Evolutionary conservation across 1,140 invertebrate species (phyloP).

Genomic region (Zophobas morio): DNA sequence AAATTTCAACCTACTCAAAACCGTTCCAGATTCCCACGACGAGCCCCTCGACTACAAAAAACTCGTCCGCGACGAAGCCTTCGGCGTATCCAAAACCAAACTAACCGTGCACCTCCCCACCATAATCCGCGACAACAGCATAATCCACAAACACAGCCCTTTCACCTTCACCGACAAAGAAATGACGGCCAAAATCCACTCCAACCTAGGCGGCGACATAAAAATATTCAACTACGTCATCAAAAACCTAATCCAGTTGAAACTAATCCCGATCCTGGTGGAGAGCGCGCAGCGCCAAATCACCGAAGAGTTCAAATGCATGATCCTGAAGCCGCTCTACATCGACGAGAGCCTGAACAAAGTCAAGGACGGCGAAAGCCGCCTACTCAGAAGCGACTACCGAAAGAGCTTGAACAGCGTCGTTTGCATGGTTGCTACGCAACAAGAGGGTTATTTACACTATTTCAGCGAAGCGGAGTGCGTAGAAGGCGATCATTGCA

Average conservation of each 20-base stretch:
- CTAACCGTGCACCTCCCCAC: conserved; percentile 64
- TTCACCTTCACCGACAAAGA: conserved; percentile 65
- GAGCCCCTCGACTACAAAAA: conserved; percentile 62
- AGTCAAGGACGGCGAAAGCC: conserved; percentile 47
- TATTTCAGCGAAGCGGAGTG: conserved; percentile 66
- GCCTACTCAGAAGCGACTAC: conserved; percentile 58
- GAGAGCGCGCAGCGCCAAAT: conserved; percentile 62
- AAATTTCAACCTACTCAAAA: no score
- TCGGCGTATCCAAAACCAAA: conserved; percentile 55
- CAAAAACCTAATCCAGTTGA: conserved; percentile 67
- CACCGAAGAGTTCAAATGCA: conserved; percentile 65
- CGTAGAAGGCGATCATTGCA: conserved; percentile 61
- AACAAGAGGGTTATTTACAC: conserved; percentile 74
- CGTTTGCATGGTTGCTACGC: conserved; percentile 69
- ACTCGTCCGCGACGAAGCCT: conserved; percentile 58
- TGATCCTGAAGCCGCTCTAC: conserved; percentile 66
- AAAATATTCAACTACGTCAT: conserved; percentile 58
- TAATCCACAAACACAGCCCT: conserved; percentile 65
- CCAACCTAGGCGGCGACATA: conserved; percentile 45
- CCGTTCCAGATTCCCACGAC: conserved; percentile 56
- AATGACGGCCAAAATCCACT: conserved; percentile 64
- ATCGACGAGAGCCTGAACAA: conserved; percentile 61
- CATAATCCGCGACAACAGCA: conserved; percentile 64
- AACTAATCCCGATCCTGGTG: conserved; percentile 64
- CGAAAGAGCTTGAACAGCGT: conserved; percentile 60